Evolutionary conservation across 2,113 vertebrate genomes (phyloP).

Genomic region (Triplophysa dalaica): DNA sequence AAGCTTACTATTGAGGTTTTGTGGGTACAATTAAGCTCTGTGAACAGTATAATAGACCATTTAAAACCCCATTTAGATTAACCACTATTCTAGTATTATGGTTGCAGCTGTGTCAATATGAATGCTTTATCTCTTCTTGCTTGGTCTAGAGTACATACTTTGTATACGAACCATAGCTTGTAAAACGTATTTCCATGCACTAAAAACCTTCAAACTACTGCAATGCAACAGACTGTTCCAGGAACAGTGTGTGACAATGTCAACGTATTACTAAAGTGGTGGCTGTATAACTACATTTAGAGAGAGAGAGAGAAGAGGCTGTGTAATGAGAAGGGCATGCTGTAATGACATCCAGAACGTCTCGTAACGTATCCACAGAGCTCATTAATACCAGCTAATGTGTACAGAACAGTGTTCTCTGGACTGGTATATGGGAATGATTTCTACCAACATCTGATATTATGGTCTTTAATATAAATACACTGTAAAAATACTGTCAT

Average conservation of each 20-base stretch:
- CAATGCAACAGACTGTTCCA: background rate
- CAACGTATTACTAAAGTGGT: background rate
- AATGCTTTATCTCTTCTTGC: no score
- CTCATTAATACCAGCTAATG: background rate
- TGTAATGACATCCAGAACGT: slow-evolving; percentile 11
- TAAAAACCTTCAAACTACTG: background rate
- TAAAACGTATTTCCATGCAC: background rate
- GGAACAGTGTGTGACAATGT: background rate
- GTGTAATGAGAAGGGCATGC: background rate
- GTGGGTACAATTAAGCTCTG: no score
- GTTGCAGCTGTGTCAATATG: no score
- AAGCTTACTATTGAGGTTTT: no score
- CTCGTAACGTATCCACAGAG: background rate
- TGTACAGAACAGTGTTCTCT: background rate
- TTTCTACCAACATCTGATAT: background rate
- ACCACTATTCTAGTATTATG: no score
- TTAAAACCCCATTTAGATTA: no score
- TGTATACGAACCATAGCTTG: no score
- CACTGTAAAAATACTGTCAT: no score
- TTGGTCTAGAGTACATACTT: no score
- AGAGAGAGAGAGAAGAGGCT: background rate
- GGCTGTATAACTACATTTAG: background rate
- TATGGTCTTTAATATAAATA: no score
- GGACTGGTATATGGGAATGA: background rate
- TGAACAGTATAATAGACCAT: no score